phyloP scores from a whole-genome alignment of 2,113 vertebrate species.

The Melospiza melodia region DNA sequence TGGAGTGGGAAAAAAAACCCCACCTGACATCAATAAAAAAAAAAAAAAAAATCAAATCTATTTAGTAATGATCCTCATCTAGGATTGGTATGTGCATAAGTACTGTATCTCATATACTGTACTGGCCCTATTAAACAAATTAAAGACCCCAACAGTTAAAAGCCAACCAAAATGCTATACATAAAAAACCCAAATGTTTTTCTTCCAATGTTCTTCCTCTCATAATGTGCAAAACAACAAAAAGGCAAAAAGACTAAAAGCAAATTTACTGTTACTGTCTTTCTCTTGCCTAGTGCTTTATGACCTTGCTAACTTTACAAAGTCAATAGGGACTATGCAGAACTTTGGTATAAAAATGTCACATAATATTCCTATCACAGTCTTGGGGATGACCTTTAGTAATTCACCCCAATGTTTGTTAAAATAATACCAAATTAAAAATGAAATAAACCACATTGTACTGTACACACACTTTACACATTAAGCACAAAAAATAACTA shows the following conservation, averaged over 20 bases:
- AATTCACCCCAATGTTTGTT: conserved; percentile 74
- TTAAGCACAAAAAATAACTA: conserved; percentile 77
- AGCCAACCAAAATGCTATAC: conserved; percentile 62
- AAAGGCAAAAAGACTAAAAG: conserved; percentile 85
- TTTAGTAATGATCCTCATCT: conserved; percentile 63
- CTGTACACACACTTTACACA: conserved; percentile 80
- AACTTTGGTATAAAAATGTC: conserved; percentile 90
- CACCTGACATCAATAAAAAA: conserved; percentile 29
- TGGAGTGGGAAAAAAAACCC: background rate
- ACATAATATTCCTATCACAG: conserved; percentile 75
- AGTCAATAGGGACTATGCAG: conserved; percentile 80
- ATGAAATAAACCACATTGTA: conserved; percentile 78
- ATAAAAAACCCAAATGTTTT: conserved; percentile 64
- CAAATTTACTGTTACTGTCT: conserved; percentile 76
- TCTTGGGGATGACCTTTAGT: conserved; percentile 71
- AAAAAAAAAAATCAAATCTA: conserved; percentile 30
- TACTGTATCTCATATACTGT: conserved; percentile 73
- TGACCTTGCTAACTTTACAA: conserved; percentile 73
- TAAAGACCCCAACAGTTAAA: conserved; percentile 69
- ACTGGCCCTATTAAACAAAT: conserved; percentile 72
- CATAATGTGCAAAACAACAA: conserved; percentile 93
- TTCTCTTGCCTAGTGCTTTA: conserved; percentile 83
- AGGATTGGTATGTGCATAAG: conserved; percentile 75
- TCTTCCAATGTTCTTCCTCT: conserved; percentile 77
- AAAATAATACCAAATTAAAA: conserved; percentile 77